Evolutionary conservation across 2,113 vertebrate genomes (phyloP).

Genomic region (zebrafish (Danio rerio)): DNA sequence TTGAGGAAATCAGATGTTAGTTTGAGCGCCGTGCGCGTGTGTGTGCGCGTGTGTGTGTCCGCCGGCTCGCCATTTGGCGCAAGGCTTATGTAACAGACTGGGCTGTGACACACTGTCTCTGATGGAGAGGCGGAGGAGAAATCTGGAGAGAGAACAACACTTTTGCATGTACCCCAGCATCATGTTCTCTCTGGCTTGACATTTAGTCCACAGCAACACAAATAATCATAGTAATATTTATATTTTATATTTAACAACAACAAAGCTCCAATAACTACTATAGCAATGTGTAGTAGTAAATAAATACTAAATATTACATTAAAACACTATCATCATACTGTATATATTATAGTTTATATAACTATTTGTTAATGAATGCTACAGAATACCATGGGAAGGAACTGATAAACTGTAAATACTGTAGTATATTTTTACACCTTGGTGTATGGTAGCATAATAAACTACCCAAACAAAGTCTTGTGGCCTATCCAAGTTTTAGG

Average conservation of each 20-base stretch:
- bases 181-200: not conserved
- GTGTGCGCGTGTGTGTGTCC: slow-evolving; percentile 2
- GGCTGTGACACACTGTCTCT: slow-evolving; percentile 47
- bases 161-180: not conserved
- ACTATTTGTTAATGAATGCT: too few species aligned
- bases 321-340: too few species aligned
- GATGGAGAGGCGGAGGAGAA: slow-evolving; percentile 28
- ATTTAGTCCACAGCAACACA: not conserved
- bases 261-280: too few species aligned
- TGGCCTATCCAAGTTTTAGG: too few species aligned
- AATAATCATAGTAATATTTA: not conserved
- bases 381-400: too few species aligned
- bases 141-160: slow-evolving; percentile 9
- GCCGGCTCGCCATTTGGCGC: slow-evolving; percentile 51
- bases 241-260: not conserved
- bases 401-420: too few species aligned
- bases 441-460: too few species aligned
- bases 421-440: too few species aligned
- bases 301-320: too few species aligned
- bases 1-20: not conserved
- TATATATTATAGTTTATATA: too few species aligned
- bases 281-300: too few species aligned
- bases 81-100: slow-evolving; percentile 56
- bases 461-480: too few species aligned
- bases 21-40: not conserved